Evolutionary conservation across 2,113 vertebrate genomes (phyloP).

Genomic region (Crotalus viridis): DNA sequence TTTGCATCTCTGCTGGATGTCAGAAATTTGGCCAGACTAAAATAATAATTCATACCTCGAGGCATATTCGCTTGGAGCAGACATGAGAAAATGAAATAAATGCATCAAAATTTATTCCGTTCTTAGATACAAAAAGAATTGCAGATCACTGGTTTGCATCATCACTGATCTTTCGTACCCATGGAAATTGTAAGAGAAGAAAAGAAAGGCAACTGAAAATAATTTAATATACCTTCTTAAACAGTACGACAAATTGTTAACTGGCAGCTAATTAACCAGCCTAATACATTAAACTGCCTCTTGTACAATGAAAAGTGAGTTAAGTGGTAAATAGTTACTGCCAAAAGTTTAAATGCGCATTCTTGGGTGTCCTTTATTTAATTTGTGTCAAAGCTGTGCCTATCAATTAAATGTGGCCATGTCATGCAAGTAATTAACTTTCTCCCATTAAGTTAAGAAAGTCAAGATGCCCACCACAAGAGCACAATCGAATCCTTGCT

Average conservation of each 20-base stretch:
- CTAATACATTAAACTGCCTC: background rate
- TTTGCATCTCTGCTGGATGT: background rate
- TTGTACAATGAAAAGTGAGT: background rate
- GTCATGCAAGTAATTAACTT: background rate
- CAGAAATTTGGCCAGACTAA: slow-evolving; percentile 13
- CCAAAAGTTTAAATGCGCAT: background rate
- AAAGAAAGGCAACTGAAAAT: background rate
- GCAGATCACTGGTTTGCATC: background rate
- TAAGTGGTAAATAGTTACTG: background rate
- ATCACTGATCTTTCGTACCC: slow-evolving; percentile 1
- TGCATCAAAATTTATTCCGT: slow-evolving; percentile 6
- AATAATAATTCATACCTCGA: slow-evolving; percentile 3
- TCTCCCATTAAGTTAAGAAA: background rate
- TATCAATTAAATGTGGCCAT: background rate
- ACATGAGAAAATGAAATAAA: slow-evolving; percentile 21
- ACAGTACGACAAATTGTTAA: slow-evolving; percentile 8
- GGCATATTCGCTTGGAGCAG: slow-evolving; percentile 5
- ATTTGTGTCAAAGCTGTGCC: background rate
- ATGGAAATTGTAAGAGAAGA: slow-evolving; percentile 11
- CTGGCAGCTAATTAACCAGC: background rate
- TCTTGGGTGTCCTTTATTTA: background rate
- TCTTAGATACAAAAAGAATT: background rate
- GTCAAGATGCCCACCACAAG: background rate
- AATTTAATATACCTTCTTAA: slow-evolving; percentile 39
- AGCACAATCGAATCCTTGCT: background rate